phyloP scores from a whole-genome alignment of 2,797 vertebrate species.

The Cuniculus paca region DNA sequence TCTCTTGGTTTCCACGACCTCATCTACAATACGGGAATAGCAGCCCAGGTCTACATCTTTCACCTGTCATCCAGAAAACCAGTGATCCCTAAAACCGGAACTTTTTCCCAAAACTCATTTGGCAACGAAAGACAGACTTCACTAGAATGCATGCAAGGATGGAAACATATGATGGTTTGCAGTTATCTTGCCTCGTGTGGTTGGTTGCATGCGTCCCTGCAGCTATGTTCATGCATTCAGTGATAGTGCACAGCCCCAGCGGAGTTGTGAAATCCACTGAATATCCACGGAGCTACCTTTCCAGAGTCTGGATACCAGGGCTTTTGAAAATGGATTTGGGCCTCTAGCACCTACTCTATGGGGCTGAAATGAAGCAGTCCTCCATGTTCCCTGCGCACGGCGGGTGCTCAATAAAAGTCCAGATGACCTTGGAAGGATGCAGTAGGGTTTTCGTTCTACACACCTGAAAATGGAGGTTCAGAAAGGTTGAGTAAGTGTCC shows the following conservation, averaged over 20 bases:
- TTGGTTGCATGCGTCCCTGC: background rate
- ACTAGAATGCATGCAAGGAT: background rate
- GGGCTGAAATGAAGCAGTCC: background rate
- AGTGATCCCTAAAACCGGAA: background rate
- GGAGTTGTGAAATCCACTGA: background rate
- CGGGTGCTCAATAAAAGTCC: background rate
- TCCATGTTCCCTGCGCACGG: fast-evolving
- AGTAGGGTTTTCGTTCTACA: background rate
- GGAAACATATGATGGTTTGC: background rate
- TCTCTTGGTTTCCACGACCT: fast-evolving
- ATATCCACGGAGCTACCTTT: background rate
- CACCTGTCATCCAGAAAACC: background rate
- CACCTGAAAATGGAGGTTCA: background rate
- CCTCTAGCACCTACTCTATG: background rate
- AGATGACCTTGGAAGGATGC: background rate
- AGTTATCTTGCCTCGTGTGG: background rate
- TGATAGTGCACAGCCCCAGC: background rate
- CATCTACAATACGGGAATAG: background rate
- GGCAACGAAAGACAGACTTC: background rate
- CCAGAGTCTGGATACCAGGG: background rate
- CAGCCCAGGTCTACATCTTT: background rate
- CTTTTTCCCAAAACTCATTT: background rate
- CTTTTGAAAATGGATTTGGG: background rate
- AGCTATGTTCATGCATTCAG: background rate
- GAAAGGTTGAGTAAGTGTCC: background rate